Evolutionary conservation across 2,113 vertebrate genomes (phyloP), one percentile per base, ranked within the genome.

Genomic region (Herpailurus yagouaroundi): DNA sequence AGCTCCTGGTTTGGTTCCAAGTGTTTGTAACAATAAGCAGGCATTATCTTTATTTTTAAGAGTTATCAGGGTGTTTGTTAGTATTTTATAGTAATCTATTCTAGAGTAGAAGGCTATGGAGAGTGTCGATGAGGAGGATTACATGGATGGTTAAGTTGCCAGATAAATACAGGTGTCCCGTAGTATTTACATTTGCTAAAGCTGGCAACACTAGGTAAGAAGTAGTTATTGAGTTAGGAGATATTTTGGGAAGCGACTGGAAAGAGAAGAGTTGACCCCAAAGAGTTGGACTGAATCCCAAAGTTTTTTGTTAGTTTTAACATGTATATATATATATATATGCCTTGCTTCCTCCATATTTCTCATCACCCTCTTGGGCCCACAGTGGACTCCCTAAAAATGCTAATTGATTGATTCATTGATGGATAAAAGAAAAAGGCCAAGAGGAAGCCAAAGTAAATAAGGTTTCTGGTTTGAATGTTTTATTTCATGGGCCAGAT

Each of bases 401-500:
- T 41, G 48, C 52, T 55, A 85, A 90, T 55, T 88, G 90, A 96
- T 68, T 81, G 88, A 97, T 21, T 96, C 80, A 63, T 52, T 76
- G 38, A 82, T 50, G 97, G 94, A 96, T 82, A 92, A 81, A 92
- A 93, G 41, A 74, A 45, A 90, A 86, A 82, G 71, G 36, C n/a
- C 15, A 55, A 64, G 36, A 69, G 0, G 48, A 93, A 91, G 88
- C 84, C 87, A 97, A 97, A 94, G 69, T 33, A 77, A 94, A 94
- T 82, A 96, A 68, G 36, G 31, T 63, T 85, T 97, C 93, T 84
- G 48, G 80, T 91, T 92, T 88, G 60, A 95, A 88, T 73, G 81
- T 69, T 97, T 93, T 93, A 89, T 94, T 97, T 97, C 82, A 64
- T 38, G 77, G 68, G 68, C 27, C 73, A 82, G 60, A 68, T 60